Percentiles rank a stretch among this genome's conserved stretches.
These are phyloP conservation scores for Regulus satrapa DNA, from an alignment of 2,113 vertebrate genomes.

Conservation along the genomic window DNA sequence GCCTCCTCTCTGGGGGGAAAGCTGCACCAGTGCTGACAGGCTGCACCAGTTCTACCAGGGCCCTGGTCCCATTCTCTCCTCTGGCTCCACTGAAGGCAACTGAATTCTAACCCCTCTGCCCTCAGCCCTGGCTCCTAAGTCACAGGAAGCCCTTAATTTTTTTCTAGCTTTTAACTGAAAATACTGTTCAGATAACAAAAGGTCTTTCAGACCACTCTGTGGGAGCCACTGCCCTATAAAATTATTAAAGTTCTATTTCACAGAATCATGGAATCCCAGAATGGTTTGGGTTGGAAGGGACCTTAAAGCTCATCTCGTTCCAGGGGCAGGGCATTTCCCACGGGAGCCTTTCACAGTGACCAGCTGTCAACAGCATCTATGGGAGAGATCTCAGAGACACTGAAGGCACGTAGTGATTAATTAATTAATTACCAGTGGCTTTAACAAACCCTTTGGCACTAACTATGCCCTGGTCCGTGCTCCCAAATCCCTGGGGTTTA, in stretches of 20 bases:
- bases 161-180: not conserved
- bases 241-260: not conserved
- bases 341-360: not conserved
- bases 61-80: not conserved
- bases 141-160: not conserved
- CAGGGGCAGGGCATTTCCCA: not conserved
- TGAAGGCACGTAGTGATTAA: not conserved
- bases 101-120: not conserved
- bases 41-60: not conserved
- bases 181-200: not conserved
- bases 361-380: not conserved
- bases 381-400: not conserved
- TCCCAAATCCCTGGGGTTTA: not conserved
- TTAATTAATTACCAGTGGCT: slow-evolving; percentile 4
- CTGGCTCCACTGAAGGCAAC: not conserved
- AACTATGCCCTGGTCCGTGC: not conserved
- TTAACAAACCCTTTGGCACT: not conserved
- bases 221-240: not conserved
- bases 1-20: not conserved
- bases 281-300: not conserved
- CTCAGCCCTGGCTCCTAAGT: not conserved
- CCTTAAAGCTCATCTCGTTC: not conserved
- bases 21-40: not conserved
- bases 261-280: not conserved
- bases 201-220: not conserved